Base-by-base conservation (phyloP, 1,140 invertebrate genomes). In the Phymastichus coffea region DNA sequence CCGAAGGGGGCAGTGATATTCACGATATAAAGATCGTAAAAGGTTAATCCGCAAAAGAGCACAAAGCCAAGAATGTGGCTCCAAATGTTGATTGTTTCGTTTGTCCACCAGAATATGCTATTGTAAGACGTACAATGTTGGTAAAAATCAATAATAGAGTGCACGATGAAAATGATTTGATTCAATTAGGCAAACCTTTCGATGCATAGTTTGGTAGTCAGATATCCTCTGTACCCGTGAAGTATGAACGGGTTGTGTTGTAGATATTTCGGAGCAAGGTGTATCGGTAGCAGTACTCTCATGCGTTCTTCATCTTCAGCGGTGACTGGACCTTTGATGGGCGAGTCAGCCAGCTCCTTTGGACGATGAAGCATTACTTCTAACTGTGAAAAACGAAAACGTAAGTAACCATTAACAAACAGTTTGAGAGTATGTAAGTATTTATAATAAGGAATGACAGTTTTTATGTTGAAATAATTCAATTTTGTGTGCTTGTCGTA, bases 61-160 rank as follows among this genome's bases (percentile, higher is more conserved):
- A 94, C 85, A 82, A 94, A 97, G 8, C 95, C 95, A 62, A 94
- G 87, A 63, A 98, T 82, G 77, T 98, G 95, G 52, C 92, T 94
- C 95, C 95, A 98, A 71, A 98, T 97, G 70, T 98, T 98, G 64
- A 98, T 86, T 3, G 94, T 97, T 78, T 98, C 95, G 73, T 98
- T 98, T 15, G 91, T 96, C 93, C 94, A 95, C 87, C 93, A 93
- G 80, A 97, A 95, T 71, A 95, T 84, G 73, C 94, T 95, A 75
- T 54, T 67, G 74, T 66, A 67, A 10, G 7, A 37, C 15, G 20
- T 35, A 47, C n/a, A 25, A 35, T 37, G 19, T 33, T 41, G 22
- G 7, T n/a, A 2, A 35, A 7, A 6, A 6, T 7, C 6, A 33
- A 33, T 7, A 7, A 33, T 33, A 33, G 12, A 33, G 6, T 12